These are phyloP conservation scores for Drosophila seclusa DNA, from an alignment of 2,888 invertebrate species.

Conservation along the genomic window DNA sequence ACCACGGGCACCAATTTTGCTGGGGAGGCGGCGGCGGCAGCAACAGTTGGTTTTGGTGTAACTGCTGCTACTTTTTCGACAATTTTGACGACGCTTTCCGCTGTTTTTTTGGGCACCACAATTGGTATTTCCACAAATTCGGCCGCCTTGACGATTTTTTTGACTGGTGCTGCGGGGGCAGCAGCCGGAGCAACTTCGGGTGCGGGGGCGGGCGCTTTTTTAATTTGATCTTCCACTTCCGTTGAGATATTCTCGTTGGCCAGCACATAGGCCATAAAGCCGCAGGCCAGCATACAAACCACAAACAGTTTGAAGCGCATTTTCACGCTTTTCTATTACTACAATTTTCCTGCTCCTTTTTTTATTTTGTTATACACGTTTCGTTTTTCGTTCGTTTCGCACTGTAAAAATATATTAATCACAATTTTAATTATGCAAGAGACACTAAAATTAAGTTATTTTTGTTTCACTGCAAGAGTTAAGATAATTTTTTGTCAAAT, in stretches of 20 bases:
- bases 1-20: slow-evolving; percentile 12
- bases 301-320: slow-evolving; percentile 81
- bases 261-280: slow-evolving; percentile 69
- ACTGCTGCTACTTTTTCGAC: slow-evolving; percentile 19
- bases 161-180: slow-evolving; percentile 19
- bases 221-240: slow-evolving; percentile 68
- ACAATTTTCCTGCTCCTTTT: slow-evolving; percentile 11
- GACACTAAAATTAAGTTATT: slow-evolving; percentile 14
- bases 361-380: slow-evolving; percentile 30
- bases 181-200: background rate
- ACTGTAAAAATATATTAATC: slow-evolving; percentile 55
- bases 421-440: slow-evolving; percentile 32
- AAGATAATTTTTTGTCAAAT: background rate
- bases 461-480: background rate
- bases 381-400: slow-evolving; percentile 51
- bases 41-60: slow-evolving; percentile 16
- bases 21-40: slow-evolving; percentile 5
- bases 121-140: slow-evolving; percentile 67
- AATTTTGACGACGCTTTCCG: slow-evolving; percentile 21
- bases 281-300: slow-evolving; percentile 75
- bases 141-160: slow-evolving; percentile 43
- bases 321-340: slow-evolving; percentile 34
- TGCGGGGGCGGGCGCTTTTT: slow-evolving; percentile 8
- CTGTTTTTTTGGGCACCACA: slow-evolving; percentile 37
- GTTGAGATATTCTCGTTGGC: slow-evolving; percentile 78